Percentiles rank a stretch among this genome's conserved stretches.
Evolutionary conservation across 2,888 invertebrate species (phyloP).

Genomic region (Diarsia rubi): DNA sequence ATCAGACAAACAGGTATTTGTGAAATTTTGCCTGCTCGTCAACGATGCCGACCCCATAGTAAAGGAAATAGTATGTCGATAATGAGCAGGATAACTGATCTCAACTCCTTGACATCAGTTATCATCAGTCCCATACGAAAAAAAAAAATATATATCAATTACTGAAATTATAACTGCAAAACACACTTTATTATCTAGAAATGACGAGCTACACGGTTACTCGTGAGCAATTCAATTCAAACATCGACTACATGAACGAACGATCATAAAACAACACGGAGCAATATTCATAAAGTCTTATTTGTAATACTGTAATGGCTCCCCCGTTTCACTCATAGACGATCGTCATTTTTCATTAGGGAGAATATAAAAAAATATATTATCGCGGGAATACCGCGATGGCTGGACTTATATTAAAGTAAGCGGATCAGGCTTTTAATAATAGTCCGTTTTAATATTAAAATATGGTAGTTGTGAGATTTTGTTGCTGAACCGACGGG

Average conservation of each 20-base stretch:
- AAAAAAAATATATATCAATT: too few relatives aligned
- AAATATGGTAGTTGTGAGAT: conserved; percentile 52
- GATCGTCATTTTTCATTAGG: conserved; percentile 63
- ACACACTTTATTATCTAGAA: conserved; percentile 13
- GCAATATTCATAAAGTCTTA: conserved; percentile 60
- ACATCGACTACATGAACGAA: conserved; percentile 29
- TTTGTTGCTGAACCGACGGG: conserved; percentile 33
- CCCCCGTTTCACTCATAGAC: conserved; percentile 40
- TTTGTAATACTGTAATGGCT: conserved; percentile 52
- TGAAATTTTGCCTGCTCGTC: background rate
- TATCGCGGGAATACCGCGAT: conserved; percentile 44
- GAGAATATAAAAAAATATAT: conserved; percentile 60
- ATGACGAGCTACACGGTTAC: conserved; percentile 8
- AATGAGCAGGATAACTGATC: too few relatives aligned
- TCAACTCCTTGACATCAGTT: too few relatives aligned
- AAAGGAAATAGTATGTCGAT: too few relatives aligned
- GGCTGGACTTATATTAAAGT: conserved; percentile 58
- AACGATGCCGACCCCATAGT: too few relatives aligned
- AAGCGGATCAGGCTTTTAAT: conserved; percentile 61
- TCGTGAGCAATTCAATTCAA: conserved; percentile 45
- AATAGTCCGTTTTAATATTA: conserved; percentile 60
- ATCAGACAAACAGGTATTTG: background rate
- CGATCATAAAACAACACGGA: conserved; percentile 47
- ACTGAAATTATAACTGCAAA: background rate
- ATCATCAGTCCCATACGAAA: too few relatives aligned